Conservation (phyloP, 2,888 invertebrate genomes). For the Campoplex nolae region DNA sequence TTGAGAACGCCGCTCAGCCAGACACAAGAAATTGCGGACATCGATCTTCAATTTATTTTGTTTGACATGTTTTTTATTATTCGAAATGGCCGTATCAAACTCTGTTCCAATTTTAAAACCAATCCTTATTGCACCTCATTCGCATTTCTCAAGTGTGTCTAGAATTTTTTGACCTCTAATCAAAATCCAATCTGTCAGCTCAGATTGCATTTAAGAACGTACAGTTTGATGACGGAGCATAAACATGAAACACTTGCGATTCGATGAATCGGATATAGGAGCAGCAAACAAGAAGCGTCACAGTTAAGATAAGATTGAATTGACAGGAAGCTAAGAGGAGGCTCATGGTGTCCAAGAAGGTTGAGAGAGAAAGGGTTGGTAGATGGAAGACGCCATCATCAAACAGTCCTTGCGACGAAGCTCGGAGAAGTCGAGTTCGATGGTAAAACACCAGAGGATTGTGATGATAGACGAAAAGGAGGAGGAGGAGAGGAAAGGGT, state of each 20-base stretch:
- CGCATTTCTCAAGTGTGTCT: not conserved
- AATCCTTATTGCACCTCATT: not conserved
- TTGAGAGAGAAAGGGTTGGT: not conserved
- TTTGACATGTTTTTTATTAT: not conserved
- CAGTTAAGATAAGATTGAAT: slow-evolving; percentile 48
- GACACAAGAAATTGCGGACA: not conserved
- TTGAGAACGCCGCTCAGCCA: slow-evolving; percentile 39
- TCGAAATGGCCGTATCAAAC: not conserved
- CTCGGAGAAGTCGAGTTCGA: slow-evolving; percentile 14
- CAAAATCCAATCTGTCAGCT: not conserved
- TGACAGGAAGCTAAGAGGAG: slow-evolving; percentile 50
- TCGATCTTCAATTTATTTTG: not conserved
- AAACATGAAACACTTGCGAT: slow-evolving; percentile 46
- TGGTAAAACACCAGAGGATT: slow-evolving; percentile 19
- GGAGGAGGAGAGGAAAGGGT: not conserved
- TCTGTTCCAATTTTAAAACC: not conserved
- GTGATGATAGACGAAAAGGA: not conserved
- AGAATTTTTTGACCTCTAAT: not conserved
- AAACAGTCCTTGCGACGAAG: slow-evolving; percentile 12
- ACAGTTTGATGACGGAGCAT: slow-evolving; percentile 17
- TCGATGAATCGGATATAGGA: slow-evolving; percentile 22
- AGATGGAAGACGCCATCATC: slow-evolving; percentile 42
- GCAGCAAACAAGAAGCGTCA: slow-evolving; percentile 1
- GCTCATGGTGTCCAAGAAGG: not conserved
- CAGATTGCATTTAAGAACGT: not conserved